Evolutionary conservation across 2,113 vertebrate species (phyloP).

Genomic region (Pygoscelis antarcticus): DNA sequence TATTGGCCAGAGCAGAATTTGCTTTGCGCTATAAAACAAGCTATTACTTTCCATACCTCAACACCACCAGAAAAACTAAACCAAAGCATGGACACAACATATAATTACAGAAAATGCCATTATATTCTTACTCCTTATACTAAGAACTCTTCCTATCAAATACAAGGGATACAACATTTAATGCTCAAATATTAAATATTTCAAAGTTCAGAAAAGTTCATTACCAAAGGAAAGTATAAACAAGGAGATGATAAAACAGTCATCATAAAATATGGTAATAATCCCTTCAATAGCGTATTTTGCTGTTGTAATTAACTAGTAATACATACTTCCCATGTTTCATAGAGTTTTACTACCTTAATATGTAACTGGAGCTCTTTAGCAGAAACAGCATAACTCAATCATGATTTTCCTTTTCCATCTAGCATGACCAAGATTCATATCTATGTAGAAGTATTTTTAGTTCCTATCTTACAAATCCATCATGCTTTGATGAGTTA

Average conservation of each 20-base stretch:
- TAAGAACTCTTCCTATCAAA: background rate
- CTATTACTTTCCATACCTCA: background rate
- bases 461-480: background rate
- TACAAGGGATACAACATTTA: background rate
- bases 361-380: slow-evolving; percentile 36
- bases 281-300: slow-evolving; percentile 19
- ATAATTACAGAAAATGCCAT: background rate
- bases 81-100: background rate
- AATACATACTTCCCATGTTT: slow-evolving; percentile 47
- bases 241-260: slow-evolving; percentile 36
- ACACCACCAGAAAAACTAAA: background rate
- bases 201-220: background rate
- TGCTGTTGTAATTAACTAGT: slow-evolving; percentile 52
- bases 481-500: background rate
- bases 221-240: slow-evolving; percentile 43
- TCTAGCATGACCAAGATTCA: background rate
- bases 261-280: slow-evolving; percentile 45
- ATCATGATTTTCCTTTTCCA: background rate
- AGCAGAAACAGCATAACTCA: slow-evolving; percentile 37
- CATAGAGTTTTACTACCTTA: slow-evolving; percentile 31
- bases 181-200: slow-evolving; percentile 11
- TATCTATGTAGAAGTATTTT: background rate
- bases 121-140: background rate
- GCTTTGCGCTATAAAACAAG: background rate
- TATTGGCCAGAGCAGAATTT: background rate